Base-by-base conservation (phyloP, 2,113 vertebrate species). In the Lophius piscatorius region DNA sequence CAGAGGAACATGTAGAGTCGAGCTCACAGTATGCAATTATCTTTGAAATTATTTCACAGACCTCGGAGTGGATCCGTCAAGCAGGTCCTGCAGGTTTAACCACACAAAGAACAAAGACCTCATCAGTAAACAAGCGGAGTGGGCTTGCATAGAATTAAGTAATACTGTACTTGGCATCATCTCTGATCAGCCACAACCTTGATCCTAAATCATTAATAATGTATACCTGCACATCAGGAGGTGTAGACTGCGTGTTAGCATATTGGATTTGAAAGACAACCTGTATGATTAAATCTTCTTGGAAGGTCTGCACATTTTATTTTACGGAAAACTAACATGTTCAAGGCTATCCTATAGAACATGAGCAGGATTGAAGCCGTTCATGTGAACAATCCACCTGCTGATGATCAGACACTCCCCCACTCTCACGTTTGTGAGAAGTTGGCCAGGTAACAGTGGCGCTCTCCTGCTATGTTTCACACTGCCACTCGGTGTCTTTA, bases 51-150 rank as follows among this genome's bases (percentile, higher is more conserved):
- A 23, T 31, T 48, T 17, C 20, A 17, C n/a, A 0, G 11, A 44
- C 8, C 31, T 50, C 63, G 8, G 39, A 45, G 55, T 18, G 14
- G 54, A 61, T 74, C 47, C 60, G 49, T 65, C 16, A 42, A 83
- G 61, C 73, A 61, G 81, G 78, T 80, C 74, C 83, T 87, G 61
- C 66, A 67, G 59, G 81, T 81, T 77, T 49, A 66, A 51, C 70
- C 48, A 85, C 62, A 85, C 39, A 55, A 71, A 41, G 33, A 33
- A 49, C 22, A 61, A 38, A 50, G 23, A 22, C 5, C 26, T 42
- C 16, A 42, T 70, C 50, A 40, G 47, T 81, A 72, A 59, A 63
- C 49, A 67, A 31, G 13, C 35, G 55, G 35, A 67, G 60, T 31
- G 24, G 24, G 23, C 46, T 44, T 13, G 5, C n/a, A 39, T 28